A percentile compares a stretch with the other conserved stretches of the same genome.
Conservation (phyloP, 2,113 vertebrate species). For the Actenoides lindsayi region DNA sequence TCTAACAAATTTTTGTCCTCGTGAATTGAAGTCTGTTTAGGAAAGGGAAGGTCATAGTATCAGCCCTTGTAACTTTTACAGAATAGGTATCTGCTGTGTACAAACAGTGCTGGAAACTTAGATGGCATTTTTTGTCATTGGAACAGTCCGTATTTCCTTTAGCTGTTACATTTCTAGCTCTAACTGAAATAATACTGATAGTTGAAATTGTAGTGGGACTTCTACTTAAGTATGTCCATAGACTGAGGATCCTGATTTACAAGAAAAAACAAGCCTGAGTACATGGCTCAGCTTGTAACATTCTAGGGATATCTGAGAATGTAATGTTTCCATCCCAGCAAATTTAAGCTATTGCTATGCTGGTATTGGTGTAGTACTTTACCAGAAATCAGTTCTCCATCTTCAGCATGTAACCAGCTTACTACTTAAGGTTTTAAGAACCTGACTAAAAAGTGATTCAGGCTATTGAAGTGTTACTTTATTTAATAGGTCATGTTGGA, state of each 20-base stretch:
- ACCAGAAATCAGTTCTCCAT: neutral
- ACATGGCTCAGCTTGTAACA: neutral
- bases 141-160: neutral
- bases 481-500: slow-evolving; percentile 88
- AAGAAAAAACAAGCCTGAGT: neutral
- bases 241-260: neutral
- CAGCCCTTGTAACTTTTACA: neutral
- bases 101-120: neutral
- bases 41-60: neutral
- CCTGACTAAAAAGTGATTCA: neutral
- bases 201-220: neutral
- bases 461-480: neutral
- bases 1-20: neutral
- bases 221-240: neutral
- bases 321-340: neutral
- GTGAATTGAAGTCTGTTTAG: neutral
- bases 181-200: neutral
- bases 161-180: neutral
- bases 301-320: neutral
- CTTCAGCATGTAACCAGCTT: neutral
- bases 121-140: neutral
- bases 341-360: neutral
- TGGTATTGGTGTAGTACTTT: neutral
- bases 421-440: neutral
- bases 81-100: neutral